Conservation (phyloP, 2,888 invertebrate genomes). For the Isoperla grammatica region DNA sequence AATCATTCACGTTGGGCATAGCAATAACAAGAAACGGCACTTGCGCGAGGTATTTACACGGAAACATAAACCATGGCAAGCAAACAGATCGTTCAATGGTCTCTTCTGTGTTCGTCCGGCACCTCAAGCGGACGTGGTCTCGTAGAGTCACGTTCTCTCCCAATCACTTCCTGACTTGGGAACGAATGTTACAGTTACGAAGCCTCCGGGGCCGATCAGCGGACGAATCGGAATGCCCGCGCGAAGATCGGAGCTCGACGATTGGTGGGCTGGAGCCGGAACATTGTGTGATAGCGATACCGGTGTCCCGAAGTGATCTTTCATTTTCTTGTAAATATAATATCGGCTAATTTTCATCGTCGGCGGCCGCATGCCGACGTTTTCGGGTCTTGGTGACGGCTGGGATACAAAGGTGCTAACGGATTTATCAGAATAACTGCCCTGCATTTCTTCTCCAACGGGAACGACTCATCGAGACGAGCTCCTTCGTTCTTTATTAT, state of each 20-base stretch:
- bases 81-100: too few relatives aligned
- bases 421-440: slow-evolving; percentile 11
- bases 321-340: slow-evolving; percentile 2
- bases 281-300: too few relatives aligned
- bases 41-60: too few relatives aligned
- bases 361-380: slow-evolving; percentile 5
- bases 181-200: slow-evolving; percentile 10
- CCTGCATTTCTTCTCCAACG: slow-evolving; percentile 2
- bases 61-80: too few relatives aligned
- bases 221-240: neutral
- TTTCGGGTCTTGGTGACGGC: slow-evolving; percentile 21
- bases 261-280: too few relatives aligned
- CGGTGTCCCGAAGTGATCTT: neutral
- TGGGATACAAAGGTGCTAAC: slow-evolving; percentile 21
- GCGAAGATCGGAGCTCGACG: too few relatives aligned
- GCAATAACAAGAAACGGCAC: too few relatives aligned
- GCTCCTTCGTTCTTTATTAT: neutral
- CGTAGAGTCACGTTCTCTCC: neutral
- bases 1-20: too few relatives aligned
- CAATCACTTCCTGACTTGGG: slow-evolving; percentile 13
- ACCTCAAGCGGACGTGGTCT: neutral
- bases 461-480: neutral
- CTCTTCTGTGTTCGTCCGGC: too few relatives aligned
- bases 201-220: neutral
- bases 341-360: slow-evolving; percentile 8